Conservation (phyloP, 2,797 vertebrate species). For the Streptopelia turtur region DNA sequence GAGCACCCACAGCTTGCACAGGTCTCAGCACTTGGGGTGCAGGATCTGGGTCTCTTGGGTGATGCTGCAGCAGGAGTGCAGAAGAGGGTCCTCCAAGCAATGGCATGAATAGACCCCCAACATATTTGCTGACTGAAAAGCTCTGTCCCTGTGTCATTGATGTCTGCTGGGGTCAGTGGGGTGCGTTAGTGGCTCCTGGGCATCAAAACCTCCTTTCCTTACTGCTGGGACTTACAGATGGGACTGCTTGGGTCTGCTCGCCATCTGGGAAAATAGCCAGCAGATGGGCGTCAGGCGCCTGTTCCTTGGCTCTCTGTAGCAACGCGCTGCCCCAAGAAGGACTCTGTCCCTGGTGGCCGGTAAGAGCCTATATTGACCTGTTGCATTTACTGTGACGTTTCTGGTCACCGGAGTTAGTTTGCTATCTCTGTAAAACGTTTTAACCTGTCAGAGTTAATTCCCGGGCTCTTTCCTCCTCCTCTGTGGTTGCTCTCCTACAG, state of each 20-base stretch:
- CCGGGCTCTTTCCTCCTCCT: neutral
- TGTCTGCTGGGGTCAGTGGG: neutral
- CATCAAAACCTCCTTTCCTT: neutral
- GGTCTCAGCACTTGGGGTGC: neutral
- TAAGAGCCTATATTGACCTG: neutral
- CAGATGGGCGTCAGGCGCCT: neutral
- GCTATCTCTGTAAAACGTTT: neutral
- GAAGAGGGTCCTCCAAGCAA: neutral
- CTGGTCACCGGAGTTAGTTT: neutral
- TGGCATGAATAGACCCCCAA: neutral
- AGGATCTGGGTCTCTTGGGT: neutral
- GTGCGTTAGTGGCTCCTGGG: fast-evolving
- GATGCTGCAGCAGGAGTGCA: neutral
- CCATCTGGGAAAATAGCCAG: neutral
- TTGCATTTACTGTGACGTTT: fast-evolving
- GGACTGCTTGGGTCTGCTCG: neutral
- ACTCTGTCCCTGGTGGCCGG: neutral
- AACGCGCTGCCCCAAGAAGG: neutral
- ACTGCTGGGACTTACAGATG: fast-evolving
- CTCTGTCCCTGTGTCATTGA: neutral
- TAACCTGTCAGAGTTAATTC: constrained; percentile 6
- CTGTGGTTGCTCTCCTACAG: neutral
- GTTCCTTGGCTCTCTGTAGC: neutral
- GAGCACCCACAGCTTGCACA: fast-evolving
- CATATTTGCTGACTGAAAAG: fast-evolving